phyloP scores from a whole-genome alignment of 2,113 vertebrate species.

The Anguilla rostrata region DNA sequence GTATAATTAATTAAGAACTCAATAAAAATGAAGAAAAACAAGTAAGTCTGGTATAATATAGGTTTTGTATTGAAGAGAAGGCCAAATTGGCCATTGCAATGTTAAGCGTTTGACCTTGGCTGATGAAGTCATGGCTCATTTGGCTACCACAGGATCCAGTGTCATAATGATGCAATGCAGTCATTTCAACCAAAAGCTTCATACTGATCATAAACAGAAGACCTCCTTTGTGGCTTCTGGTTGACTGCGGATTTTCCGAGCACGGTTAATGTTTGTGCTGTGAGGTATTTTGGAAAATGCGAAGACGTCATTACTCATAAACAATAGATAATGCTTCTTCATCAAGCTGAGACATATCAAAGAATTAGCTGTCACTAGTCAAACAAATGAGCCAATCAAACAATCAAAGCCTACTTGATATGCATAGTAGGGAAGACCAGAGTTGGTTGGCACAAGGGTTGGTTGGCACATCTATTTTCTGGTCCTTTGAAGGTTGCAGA shows the following conservation, averaged over 20 bases:
- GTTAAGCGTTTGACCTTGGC: conserved; percentile 25
- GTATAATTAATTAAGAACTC: not conserved
- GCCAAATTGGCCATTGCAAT: conserved; percentile 4
- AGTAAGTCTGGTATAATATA: not conserved
- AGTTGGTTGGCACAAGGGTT: too few relatives aligned
- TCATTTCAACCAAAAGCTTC: not conserved
- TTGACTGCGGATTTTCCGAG: not conserved
- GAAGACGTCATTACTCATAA: not conserved
- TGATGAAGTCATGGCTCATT: conserved; percentile 36
- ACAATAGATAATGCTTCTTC: not conserved
- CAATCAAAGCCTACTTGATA: not conserved
- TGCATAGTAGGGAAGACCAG: not conserved
- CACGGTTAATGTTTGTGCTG: not conserved
- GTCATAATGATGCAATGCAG: conserved; percentile 16
- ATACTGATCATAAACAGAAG: not conserved
- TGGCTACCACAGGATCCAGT: not conserved
- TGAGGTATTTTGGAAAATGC: not conserved
- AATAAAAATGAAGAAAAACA: not conserved
- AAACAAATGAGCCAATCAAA: too few relatives aligned
- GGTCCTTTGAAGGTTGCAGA: too few relatives aligned
- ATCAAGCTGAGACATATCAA: not conserved
- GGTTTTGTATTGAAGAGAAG: conserved; percentile 10
- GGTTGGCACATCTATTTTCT: too few relatives aligned
- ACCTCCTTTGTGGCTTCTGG: not conserved
- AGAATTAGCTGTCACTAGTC: not conserved